These are phyloP conservation scores for Doris montereyensis DNA, from an alignment of 2,888 invertebrate species.

Conservation along the genomic window DNA sequence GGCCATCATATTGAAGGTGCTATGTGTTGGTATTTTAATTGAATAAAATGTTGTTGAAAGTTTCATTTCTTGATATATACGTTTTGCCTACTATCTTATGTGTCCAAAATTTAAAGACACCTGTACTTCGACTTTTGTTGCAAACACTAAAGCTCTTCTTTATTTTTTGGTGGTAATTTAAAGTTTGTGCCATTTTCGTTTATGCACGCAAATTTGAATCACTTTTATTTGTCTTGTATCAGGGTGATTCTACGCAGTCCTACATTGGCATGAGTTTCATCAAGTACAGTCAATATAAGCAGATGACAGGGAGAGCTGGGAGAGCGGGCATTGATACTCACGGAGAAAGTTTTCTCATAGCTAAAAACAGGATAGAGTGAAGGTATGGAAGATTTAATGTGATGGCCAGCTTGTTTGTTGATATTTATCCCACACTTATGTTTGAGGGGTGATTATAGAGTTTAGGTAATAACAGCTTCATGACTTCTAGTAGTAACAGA, in stretches of 20 bases:
- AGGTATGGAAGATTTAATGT: constrained; percentile 54
- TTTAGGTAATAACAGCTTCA: too few relatives aligned
- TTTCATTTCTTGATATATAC: too few relatives aligned
- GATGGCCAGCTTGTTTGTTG: background rate
- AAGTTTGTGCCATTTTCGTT: background rate
- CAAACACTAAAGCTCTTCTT: too few relatives aligned
- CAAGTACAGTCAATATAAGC: constrained; percentile 87
- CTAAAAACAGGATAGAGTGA: constrained; percentile 77
- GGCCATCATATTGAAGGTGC: too few relatives aligned
- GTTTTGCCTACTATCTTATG: too few relatives aligned
- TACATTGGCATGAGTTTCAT: constrained; percentile 84
- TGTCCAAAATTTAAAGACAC: too few relatives aligned
- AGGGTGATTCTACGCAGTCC: constrained; percentile 87
- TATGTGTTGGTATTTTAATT: too few relatives aligned
- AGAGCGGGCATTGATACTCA: constrained; percentile 87
- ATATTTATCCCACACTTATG: background rate
- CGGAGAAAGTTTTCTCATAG: constrained; percentile 92
- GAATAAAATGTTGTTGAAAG: too few relatives aligned
- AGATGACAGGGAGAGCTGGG: constrained; percentile 96
- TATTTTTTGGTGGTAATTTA: too few relatives aligned
- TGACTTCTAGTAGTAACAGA: too few relatives aligned
- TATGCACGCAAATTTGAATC: background rate
- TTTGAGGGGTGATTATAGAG: background rate
- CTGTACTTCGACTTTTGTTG: too few relatives aligned
- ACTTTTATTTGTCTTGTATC: background rate